Base-by-base conservation (phyloP, 2,797 vertebrate species). In the Acanthis flammea region DNA sequence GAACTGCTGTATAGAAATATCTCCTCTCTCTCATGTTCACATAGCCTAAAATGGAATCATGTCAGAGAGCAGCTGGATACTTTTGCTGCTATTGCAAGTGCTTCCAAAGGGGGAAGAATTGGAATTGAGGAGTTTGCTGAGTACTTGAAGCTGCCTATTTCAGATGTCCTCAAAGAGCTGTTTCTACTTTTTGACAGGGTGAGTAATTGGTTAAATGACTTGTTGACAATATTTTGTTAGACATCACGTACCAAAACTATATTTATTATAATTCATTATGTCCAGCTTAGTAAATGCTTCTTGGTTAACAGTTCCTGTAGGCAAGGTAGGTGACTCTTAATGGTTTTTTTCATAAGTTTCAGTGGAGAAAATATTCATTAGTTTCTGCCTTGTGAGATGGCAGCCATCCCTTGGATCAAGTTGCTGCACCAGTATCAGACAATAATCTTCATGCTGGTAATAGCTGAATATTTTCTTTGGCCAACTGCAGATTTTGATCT, bases 111-210 rank as follows among this genome's bases (percentile, higher is more conserved):
- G 24, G 99, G 99, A 65, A 98, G 98, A 89, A 99, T 99, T 94
- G 98, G 98, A 60, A 98, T 99, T 21, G 97, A 99, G 33, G 98
- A 99, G 96, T 99, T 99, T 97, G 98, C 99, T 1, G 83, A 80
- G 18, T 98, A 99, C 96, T 97, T 99, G 76, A 99, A 99, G 96
- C 96, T 99, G 27, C 99, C 99, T 4, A 41, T 99, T 85, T 99
- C 96, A 19, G 98, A 98, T 24, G 97, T 97, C 57, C 98, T 99
- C 12, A 97, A 95, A 96, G 99, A 99, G 92, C 98, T 99, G 55
- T 99, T 99, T 94, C 90, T 98, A 8, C 98, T 99, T 90, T 99
- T 99, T 84, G 99, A 99, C 97, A 98, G 99, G 98, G 99, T 99
- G 97, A 97, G 99, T 97, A 92, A 47, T n/a, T 73, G 63, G 14